Evolutionary conservation across 2,797 vertebrate genomes (phyloP), one percentile per base, ranked within the genome.

Genomic region (Heliangelus exortis): DNA sequence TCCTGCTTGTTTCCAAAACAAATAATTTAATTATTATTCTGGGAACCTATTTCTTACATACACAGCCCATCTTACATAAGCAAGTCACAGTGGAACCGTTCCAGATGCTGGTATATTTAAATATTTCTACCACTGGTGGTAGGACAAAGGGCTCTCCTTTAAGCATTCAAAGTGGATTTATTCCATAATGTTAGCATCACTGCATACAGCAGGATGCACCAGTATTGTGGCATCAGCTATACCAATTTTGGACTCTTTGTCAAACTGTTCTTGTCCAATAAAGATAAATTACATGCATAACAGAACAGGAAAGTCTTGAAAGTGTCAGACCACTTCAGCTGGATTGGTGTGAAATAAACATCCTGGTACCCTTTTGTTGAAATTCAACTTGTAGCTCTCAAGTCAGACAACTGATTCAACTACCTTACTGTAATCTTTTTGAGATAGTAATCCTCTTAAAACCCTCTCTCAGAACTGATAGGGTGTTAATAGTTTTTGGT

Each of bases 251-350:
- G 57, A 65, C 59, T 90, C 43, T 87, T 87, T 92, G 73, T 84
- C 73, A 88, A 61, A 74, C 63, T 96, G 86, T 83, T 95, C 33
- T 20, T 87, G 69, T 92, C 74, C 89, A 97, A 95, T 97, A 97
- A 97, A 97, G 84, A 88, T 34, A 71, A 72, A 57, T 72, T 72
- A 61, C 65, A 54, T 63, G 84, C 97, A 80, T 77, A 87, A 55
- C 74, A 23, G 75, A 57, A n/a, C 8, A 41, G 51, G 20, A 79
- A 93, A 59, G 23, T 84, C 58, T 61, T 12, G 1, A 57, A 94
- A 61, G 61, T 89, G 83, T 84, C 80, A 57, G 73, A 61, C 17
- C 3, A 28, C 75, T 88, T 84, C 53, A 73, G 41, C 16, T 61
- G 0, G 1, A 15, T 72, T 58, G 7, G 14, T 55, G 47, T 36